These are phyloP conservation scores for Ectobius pallidus DNA, from an alignment of 2,888 invertebrate species.

Conservation along the genomic window DNA sequence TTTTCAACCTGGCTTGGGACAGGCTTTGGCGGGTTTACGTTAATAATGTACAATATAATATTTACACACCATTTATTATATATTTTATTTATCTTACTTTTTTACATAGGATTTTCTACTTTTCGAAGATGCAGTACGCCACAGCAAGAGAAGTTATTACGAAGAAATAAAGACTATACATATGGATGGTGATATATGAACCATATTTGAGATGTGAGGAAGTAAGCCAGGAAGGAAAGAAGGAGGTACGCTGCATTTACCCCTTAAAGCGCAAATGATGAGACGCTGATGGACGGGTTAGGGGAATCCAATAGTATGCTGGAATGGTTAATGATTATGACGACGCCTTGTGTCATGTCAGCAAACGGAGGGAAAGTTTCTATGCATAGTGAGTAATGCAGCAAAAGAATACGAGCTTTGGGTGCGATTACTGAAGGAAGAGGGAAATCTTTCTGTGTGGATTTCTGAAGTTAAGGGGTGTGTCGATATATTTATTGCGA, in stretches of 20 bases:
- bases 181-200: neutral
- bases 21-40: too few relatives aligned
- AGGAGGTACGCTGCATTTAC: neutral
- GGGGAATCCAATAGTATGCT: neutral
- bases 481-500: neutral
- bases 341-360: neutral
- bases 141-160: too few relatives aligned
- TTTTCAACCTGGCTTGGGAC: too few relatives aligned
- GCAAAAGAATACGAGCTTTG: slow-evolving; percentile 12
- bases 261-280: slow-evolving; percentile 25
- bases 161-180: too few relatives aligned
- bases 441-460: neutral
- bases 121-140: too few relatives aligned
- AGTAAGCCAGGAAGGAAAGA: neutral
- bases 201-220: neutral
- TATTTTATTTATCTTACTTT: too few relatives aligned
- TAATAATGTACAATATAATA: too few relatives aligned
- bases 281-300: neutral
- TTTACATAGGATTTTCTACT: too few relatives aligned
- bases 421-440: slow-evolving; percentile 15
- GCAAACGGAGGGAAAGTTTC: neutral
- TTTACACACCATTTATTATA: too few relatives aligned
- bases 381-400: neutral
- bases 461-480: slow-evolving; percentile 1
- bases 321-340: slow-evolving; percentile 21